Conservation (phyloP, 1,140 invertebrate species). For the Charaxes varanes region DNA sequence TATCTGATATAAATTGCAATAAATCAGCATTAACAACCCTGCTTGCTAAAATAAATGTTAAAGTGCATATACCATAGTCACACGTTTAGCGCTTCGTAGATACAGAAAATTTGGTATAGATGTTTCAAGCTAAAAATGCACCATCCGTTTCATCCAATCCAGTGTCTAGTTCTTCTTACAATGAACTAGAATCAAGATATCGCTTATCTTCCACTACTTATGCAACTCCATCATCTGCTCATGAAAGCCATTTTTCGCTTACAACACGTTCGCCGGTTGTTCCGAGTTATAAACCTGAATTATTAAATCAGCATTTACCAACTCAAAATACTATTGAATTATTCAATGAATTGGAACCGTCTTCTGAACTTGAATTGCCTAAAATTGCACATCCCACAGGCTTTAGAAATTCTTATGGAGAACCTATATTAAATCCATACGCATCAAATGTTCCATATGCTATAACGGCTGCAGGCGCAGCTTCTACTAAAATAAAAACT, state of each 20-base stretch:
- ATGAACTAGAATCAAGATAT: constrained; percentile 24
- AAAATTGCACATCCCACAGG: constrained; percentile 42
- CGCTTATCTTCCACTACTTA: constrained; percentile 25
- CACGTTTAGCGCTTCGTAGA: no score
- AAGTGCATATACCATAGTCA: no score
- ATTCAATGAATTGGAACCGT: constrained; percentile 27
- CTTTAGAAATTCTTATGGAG: constrained; percentile 64
- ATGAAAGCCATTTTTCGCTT: constrained; percentile 20
- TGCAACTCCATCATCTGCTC: constrained; percentile 26
- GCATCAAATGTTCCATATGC: constrained; percentile 46
- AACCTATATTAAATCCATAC: constrained; percentile 47
- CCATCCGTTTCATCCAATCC: no score
- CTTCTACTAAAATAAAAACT: constrained; percentile 55
- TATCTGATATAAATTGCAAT: no score
- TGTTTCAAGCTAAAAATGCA: no score
- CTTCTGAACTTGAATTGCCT: constrained; percentile 43
- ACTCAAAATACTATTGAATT: constrained; percentile 34
- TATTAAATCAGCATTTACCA: constrained; percentile 35
- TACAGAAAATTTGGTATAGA: no score
- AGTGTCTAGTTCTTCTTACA: constrained; percentile 30
- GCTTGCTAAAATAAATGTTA: no score
- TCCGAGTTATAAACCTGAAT: constrained; percentile 19
- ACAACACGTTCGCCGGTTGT: constrained; percentile 18
- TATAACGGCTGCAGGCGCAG: constrained; percentile 48
- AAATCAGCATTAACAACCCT: no score